Conservation (phyloP, 2,113 vertebrate genomes). For the Oriolus oriolus region DNA sequence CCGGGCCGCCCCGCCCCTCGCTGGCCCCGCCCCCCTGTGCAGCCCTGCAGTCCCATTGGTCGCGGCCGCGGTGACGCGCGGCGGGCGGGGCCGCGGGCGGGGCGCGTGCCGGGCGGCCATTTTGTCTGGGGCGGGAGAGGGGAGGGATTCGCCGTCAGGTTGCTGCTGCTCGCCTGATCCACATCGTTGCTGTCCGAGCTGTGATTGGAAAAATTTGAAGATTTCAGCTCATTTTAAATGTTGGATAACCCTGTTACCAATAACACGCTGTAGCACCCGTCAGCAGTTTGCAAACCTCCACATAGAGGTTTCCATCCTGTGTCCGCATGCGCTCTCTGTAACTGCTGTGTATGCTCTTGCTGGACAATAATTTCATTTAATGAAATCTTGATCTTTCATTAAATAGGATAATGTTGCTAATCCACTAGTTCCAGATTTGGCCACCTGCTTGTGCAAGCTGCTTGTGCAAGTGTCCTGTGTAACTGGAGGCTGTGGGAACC, state of each 20-base stretch:
- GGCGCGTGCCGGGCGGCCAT: not conserved
- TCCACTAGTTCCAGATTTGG: not conserved
- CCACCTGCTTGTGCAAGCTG: not conserved
- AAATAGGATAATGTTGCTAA: not conserved
- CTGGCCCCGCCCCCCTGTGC: too few relatives aligned
- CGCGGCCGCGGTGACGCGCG: too few relatives aligned
- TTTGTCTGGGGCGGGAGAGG: rapidly evolving
- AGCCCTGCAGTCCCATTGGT: too few relatives aligned
- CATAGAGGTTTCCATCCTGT: rapidly evolving
- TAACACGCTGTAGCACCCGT: rapidly evolving
- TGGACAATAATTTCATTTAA: rapidly evolving
- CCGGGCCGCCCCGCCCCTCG: too few relatives aligned
- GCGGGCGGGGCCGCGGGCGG: rapidly evolving
- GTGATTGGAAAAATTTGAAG: not conserved
- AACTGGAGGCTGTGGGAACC: rapidly evolving
- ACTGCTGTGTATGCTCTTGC: rapidly evolving
- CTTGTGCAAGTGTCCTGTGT: rapidly evolving
- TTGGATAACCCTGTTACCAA: rapidly evolving
- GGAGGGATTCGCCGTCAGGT: rapidly evolving
- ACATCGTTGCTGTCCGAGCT: rapidly evolving
- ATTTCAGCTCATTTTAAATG: not conserved
- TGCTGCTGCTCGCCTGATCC: rapidly evolving
- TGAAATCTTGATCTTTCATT: not conserved
- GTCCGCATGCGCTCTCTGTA: rapidly evolving
- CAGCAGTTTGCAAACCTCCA: rapidly evolving